phyloP scores from a whole-genome alignment of 1,140 invertebrate species.

The Lasioglossum baleicum region DNA sequence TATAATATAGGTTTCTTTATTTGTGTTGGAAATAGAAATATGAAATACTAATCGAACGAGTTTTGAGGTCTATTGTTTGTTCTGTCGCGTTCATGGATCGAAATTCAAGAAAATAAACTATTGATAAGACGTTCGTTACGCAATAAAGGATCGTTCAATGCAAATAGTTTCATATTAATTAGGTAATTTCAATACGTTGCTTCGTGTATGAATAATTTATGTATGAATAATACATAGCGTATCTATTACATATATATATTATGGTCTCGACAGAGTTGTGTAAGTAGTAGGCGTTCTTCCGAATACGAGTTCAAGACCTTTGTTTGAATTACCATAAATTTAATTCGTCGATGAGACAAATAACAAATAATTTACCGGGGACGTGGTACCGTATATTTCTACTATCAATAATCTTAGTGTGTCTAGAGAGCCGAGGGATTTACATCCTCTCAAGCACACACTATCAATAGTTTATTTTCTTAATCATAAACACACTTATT shows the following conservation, averaged over 20 bases:
- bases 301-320: not conserved
- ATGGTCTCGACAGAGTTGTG: constrained; percentile 7
- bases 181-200: constrained; percentile 36
- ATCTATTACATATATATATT: not conserved
- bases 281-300: not conserved
- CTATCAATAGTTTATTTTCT: constrained; percentile 69
- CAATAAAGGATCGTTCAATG: constrained; percentile 41
- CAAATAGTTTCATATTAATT: constrained; percentile 56
- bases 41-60: constrained; percentile 40
- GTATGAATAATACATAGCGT: constrained; percentile 29
- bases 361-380: constrained; percentile 14
- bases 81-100: constrained; percentile 41
- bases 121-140: constrained; percentile 52
- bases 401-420: not conserved
- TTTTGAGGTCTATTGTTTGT: constrained; percentile 22
- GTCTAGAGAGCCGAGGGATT: not conserved
- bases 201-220: constrained; percentile 26
- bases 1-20: constrained; percentile 30
- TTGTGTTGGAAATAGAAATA: constrained; percentile 27
- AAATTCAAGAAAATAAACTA: constrained; percentile 71
- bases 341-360: not conserved
- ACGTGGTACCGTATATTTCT: constrained; percentile 28
- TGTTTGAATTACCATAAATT: not conserved
- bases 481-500: constrained; percentile 46
- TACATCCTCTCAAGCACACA: constrained; percentile 6